phyloP scores from a whole-genome alignment of 2,888 invertebrate genomes.

The Seira ritae region DNA sequence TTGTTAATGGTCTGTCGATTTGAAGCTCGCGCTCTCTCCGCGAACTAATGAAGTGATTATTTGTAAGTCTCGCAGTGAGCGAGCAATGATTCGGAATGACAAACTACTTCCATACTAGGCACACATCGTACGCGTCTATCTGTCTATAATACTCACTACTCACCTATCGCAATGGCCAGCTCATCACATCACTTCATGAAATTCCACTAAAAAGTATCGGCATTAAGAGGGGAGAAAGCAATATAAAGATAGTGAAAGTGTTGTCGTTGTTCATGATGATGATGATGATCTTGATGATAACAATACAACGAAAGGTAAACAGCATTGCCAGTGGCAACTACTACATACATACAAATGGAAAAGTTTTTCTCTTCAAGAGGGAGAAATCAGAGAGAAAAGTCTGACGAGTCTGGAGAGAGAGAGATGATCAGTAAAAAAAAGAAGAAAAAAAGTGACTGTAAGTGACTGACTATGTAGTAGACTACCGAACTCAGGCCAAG shows the following conservation, averaged over 20 bases:
- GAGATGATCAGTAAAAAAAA: constrained; percentile 11
- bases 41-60: constrained; percentile 10
- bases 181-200: background rate
- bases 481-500: too few relatives aligned
- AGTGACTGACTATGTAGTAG: background rate
- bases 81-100: background rate
- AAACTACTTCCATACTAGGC: background rate
- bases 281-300: background rate
- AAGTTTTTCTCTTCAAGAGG: background rate
- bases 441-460: background rate
- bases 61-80: background rate
- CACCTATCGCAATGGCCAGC: background rate
- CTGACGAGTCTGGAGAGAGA: background rate
- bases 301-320: background rate
- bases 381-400: constrained; percentile 8
- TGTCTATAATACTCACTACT: too few relatives aligned
- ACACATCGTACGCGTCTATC: too few relatives aligned
- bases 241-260: too few relatives aligned
- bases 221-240: background rate
- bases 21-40: background rate
- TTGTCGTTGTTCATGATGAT: too few relatives aligned
- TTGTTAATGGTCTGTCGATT: background rate
- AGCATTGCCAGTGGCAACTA: background rate
- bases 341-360: background rate
- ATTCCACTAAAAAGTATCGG: background rate